These are phyloP conservation scores for Xiphorhynchus elegans DNA, from an alignment of 2,113 vertebrate genomes.

Conservation along the genomic window DNA sequence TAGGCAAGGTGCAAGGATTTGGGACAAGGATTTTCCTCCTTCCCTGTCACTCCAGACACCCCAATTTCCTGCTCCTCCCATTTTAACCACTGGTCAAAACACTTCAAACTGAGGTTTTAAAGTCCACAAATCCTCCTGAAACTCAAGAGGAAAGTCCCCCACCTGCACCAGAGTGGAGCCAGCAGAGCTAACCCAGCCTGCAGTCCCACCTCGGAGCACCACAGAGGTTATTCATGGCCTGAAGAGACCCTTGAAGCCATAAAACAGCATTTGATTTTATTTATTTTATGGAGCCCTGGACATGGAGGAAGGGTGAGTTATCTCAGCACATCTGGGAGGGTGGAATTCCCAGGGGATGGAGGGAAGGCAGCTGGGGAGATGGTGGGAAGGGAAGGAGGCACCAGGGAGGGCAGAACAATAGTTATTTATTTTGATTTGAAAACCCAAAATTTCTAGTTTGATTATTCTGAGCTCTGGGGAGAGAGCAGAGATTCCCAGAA, in stretches of 20 bases:
- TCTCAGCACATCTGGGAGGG: background rate
- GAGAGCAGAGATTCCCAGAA: slow-evolving; percentile 1
- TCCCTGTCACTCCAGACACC: background rate
- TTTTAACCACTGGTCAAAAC: background rate
- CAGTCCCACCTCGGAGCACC: background rate
- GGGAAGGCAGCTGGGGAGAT: slow-evolving; percentile 4
- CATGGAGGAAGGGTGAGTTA: background rate
- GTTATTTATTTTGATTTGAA: slow-evolving; percentile 45
- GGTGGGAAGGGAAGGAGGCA: slow-evolving; percentile 26
- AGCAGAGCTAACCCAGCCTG: background rate
- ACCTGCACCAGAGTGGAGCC: background rate
- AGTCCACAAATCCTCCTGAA: background rate
- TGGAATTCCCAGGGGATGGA: background rate
- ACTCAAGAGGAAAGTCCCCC: background rate
- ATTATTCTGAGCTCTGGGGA: background rate
- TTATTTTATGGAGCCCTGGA: background rate
- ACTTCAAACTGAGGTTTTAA: background rate
- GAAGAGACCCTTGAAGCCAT: background rate
- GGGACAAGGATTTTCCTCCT: background rate
- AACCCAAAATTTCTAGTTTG: slow-evolving; percentile 17
- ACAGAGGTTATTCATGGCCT: background rate
- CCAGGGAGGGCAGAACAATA: background rate
- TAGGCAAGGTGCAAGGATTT: background rate
- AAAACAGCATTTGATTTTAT: background rate
- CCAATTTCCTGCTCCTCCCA: background rate